Percentiles rank a stretch among this genome's conserved stretches.
Conservation (phyloP, 1,140 invertebrate species). For the Drosophila insularis region DNA sequence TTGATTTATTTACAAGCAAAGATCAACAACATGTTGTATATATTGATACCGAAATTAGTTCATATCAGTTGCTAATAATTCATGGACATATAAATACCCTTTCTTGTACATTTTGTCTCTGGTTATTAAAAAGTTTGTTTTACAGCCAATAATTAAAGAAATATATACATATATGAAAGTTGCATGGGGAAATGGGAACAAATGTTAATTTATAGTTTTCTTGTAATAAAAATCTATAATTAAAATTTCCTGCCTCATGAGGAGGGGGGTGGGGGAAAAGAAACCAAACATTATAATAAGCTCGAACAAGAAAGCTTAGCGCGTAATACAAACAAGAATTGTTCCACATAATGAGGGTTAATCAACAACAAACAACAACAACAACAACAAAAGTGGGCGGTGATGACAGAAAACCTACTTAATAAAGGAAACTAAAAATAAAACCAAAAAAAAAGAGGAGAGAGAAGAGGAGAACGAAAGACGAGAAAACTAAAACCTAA, state of each 20-base stretch:
- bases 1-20: slow-evolving; percentile 7
- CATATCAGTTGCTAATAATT: neutral
- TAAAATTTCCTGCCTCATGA: slow-evolving; percentile 31
- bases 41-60: slow-evolving; percentile 3
- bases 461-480: neutral
- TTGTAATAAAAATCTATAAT: slow-evolving; percentile 31
- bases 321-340: slow-evolving; percentile 45
- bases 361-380: slow-evolving; percentile 27
- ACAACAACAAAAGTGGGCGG: neutral
- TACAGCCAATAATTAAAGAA: too few relatives aligned
- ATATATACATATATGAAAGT: too few relatives aligned
- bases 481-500: slow-evolving; percentile 44
- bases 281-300: slow-evolving; percentile 2
- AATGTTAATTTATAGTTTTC: slow-evolving; percentile 5
- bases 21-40: neutral
- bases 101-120: too few relatives aligned
- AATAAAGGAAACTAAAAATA: slow-evolving; percentile 56
- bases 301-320: slow-evolving; percentile 25
- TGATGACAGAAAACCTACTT: slow-evolving; percentile 59
- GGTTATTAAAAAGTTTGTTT: too few relatives aligned
- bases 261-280: too few relatives aligned
- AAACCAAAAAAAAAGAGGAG: neutral
- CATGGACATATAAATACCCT: neutral
- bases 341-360: slow-evolving; percentile 53
- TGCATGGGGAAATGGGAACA: neutral